phyloP scores from a whole-genome alignment of 2,797 vertebrate genomes.

The Catostomus latipinnis region DNA sequence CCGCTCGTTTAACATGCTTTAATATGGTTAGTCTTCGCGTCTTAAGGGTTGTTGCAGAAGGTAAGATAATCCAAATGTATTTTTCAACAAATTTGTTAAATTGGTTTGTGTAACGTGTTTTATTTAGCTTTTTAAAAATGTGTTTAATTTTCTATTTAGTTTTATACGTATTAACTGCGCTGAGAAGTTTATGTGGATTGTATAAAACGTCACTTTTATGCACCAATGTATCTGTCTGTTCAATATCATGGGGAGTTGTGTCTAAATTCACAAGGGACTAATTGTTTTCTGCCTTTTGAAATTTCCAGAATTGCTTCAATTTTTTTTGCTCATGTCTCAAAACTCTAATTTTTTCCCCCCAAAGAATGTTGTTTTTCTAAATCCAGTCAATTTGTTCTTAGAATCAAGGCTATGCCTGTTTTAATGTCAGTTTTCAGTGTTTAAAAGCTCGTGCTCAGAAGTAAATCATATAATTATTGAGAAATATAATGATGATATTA shows the following conservation, averaged over 20 bases:
- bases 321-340: no score
- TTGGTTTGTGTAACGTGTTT: not conserved
- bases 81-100: not conserved
- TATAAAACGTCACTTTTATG: not conserved
- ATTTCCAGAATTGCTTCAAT: not conserved
- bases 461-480: no score
- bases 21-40: not conserved
- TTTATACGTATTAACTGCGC: not conserved
- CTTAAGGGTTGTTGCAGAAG: not conserved
- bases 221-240: not conserved
- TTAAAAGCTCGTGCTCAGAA: no score
- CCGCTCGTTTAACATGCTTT: not conserved
- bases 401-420: no score
- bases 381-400: no score
- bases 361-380: no score
- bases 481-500: no score
- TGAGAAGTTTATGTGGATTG: slow-evolving; percentile 10
- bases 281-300: not conserved
- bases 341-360: no score
- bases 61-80: slow-evolving; percentile 26
- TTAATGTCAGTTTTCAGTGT: no score
- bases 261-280: not conserved
- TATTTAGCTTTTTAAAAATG: not conserved
- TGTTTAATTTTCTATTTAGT: no score
- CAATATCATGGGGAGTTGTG: not conserved